phyloP scores from a whole-genome alignment of 1,140 invertebrate species.

The Habropoda laboriosa region DNA sequence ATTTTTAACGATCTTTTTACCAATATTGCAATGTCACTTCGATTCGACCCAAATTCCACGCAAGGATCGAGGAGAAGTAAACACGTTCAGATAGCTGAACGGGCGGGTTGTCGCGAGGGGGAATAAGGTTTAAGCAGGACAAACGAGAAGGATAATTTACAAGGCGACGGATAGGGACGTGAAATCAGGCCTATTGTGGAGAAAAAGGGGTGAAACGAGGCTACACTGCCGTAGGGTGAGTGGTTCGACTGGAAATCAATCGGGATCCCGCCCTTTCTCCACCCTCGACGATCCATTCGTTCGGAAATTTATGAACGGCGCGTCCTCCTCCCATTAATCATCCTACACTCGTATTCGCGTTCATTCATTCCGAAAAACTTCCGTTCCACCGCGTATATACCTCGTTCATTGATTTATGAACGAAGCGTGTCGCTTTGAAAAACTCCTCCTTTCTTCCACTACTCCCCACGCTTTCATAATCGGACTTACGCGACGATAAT shows the following conservation, averaged over 20 bases:
- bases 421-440: constrained; percentile 21
- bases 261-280: constrained; percentile 7
- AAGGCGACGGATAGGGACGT: not conserved
- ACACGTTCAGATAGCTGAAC: too few species aligned
- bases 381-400: not conserved
- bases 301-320: constrained; percentile 66
- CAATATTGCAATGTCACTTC: too few species aligned
- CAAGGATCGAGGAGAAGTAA: too few species aligned
- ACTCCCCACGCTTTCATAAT: not conserved
- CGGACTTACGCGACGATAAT: not conserved
- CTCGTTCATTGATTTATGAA: constrained; percentile 44
- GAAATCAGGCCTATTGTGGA: constrained; percentile 28
- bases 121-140: not conserved
- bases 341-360: constrained; percentile 38
- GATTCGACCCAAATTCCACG: too few species aligned
- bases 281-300: constrained; percentile 34
- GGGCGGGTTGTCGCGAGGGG: too few species aligned
- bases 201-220: not conserved
- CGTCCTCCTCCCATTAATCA: constrained; percentile 61
- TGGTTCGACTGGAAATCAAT: constrained; percentile 43
- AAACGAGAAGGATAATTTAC: constrained; percentile 5
- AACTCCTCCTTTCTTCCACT: constrained; percentile 22
- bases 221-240: not conserved
- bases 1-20: too few species aligned
- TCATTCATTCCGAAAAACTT: constrained; percentile 39